phyloP scores from a whole-genome alignment of 2,888 invertebrate species.

The Lydus trimaculatus region DNA sequence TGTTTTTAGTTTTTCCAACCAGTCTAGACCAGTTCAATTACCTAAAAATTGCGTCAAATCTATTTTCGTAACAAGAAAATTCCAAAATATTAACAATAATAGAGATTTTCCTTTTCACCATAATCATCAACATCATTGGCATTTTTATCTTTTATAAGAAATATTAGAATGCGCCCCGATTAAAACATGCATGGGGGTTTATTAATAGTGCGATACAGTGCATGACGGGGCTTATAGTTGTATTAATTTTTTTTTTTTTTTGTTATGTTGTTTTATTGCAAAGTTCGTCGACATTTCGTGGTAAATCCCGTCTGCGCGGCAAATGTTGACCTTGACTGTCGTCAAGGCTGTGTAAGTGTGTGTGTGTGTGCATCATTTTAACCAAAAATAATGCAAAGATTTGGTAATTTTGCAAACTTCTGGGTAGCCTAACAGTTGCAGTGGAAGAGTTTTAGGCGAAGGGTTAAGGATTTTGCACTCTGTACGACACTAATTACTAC shows the following conservation, averaged over 20 bases:
- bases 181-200: constrained; percentile 37
- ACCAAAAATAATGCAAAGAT: no score
- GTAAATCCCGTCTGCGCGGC: constrained; percentile 36
- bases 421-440: no score
- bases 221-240: constrained; percentile 37
- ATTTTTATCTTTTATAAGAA: background rate
- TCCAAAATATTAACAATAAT: background rate
- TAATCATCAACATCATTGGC: background rate
- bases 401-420: no score
- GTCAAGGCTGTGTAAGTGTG: constrained; percentile 33
- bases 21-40: background rate
- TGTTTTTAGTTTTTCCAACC: background rate
- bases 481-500: no score
- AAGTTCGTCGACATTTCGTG: constrained; percentile 43
- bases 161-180: constrained; percentile 15
- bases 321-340: constrained; percentile 40
- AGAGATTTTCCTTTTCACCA: background rate
- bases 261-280: background rate
- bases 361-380: no score
- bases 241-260: background rate
- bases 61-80: background rate
- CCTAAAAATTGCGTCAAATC: background rate
- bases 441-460: no score
- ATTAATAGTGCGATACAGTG: constrained; percentile 45
- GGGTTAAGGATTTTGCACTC: no score